Conservation (phyloP, 2,113 vertebrate species). For the Okapia johnstoni region DNA sequence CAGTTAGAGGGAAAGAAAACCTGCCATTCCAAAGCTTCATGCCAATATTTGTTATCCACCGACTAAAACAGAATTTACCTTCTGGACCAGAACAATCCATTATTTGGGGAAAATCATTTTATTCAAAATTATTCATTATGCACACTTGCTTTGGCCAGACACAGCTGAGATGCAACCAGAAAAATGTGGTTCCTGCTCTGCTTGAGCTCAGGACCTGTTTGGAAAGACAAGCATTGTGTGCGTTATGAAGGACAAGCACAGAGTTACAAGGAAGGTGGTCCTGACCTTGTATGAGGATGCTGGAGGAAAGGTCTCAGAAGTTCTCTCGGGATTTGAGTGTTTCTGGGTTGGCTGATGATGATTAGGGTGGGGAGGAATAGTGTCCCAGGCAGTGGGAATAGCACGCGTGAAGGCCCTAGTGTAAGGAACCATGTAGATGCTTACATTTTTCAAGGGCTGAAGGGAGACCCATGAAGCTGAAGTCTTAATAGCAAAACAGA, state of each 20-base stretch:
- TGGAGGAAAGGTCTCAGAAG: not conserved
- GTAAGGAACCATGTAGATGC: not conserved
- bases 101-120: not conserved
- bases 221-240: not conserved
- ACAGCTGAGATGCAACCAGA: not conserved
- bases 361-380: rapidly evolving
- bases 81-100: not conserved
- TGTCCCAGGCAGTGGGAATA: not conserved
- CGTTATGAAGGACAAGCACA: rapidly evolving
- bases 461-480: not conserved
- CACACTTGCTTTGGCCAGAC: not conserved
- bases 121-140: not conserved
- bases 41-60: not conserved
- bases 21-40: not conserved
- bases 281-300: not conserved
- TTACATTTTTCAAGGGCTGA: not conserved
- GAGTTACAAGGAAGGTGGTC: rapidly evolving
- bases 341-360: rapidly evolving
- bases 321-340: not conserved
- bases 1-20: not conserved
- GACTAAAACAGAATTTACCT: not conserved
- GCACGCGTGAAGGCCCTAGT: not conserved
- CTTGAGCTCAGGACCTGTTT: not conserved
- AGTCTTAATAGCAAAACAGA: not conserved
- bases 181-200: not conserved